These are phyloP conservation scores for Tragelaphus scriptus DNA, from an alignment of 2,113 vertebrate species.

Conservation along the genomic window DNA sequence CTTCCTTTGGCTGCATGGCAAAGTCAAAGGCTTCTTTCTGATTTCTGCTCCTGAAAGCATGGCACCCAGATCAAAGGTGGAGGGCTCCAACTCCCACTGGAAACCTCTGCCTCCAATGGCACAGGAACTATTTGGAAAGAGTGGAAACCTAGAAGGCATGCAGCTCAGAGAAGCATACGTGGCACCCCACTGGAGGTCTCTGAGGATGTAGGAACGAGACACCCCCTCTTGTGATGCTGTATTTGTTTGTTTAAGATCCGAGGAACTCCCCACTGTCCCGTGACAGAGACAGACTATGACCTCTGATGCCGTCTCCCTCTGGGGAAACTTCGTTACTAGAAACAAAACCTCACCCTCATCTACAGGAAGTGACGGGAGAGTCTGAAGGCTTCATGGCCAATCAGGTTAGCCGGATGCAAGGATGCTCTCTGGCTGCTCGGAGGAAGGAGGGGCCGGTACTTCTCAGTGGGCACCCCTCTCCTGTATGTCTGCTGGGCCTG, in stretches of 20 bases:
- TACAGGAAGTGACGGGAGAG: neutral
- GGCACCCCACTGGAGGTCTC: neutral
- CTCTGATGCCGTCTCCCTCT: neutral
- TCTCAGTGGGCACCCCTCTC: neutral
- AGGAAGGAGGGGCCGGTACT: neutral
- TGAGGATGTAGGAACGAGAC: neutral
- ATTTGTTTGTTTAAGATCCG: neutral
- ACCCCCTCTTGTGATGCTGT: too few relatives aligned
- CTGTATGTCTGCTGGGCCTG: neutral
- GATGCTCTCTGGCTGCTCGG: neutral
- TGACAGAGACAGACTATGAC: neutral
- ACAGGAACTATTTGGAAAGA: neutral
- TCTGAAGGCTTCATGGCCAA: neutral
- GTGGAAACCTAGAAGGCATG: neutral
- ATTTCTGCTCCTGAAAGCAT: constrained; percentile 44
- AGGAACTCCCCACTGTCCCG: neutral
- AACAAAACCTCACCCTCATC: neutral
- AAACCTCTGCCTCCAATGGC: neutral
- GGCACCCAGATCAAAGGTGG: constrained; percentile 43
- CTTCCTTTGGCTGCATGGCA: neutral
- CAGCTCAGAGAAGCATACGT: neutral
- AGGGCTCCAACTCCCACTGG: neutral
- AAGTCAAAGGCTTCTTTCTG: constrained; percentile 13
- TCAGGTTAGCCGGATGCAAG: neutral
- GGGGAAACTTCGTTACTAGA: neutral